These are phyloP conservation scores for Harpalus rufipes DNA, from an alignment of 2,888 invertebrate genomes.

Conservation along the genomic window DNA sequence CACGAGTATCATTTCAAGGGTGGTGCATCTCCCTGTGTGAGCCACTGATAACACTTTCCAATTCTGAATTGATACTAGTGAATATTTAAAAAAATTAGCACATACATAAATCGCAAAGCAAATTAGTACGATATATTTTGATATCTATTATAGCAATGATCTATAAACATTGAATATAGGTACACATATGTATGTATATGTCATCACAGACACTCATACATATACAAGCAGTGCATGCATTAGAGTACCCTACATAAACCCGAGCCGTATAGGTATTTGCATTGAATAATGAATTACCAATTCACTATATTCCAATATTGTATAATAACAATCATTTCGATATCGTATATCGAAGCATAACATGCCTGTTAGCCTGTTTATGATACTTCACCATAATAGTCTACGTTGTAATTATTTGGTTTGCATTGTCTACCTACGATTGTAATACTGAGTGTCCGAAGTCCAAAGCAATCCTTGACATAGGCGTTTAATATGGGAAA, in stretches of 20 bases:
- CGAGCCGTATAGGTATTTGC: not conserved
- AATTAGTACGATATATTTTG: not conserved
- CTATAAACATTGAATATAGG: not conserved
- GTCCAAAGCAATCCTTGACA: too few species aligned
- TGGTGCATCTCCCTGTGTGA: too few species aligned
- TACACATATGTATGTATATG: not conserved
- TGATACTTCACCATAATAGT: not conserved
- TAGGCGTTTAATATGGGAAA: too few species aligned
- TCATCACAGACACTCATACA: not conserved
- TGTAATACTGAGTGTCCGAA: too few species aligned
- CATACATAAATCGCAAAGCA: too few species aligned
- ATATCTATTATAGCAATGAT: not conserved
- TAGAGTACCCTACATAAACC: not conserved
- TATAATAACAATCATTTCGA: not conserved
- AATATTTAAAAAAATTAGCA: too few species aligned
- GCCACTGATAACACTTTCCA: too few species aligned
- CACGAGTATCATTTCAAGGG: too few species aligned
- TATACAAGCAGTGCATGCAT: not conserved
- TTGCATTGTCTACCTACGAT: too few species aligned
- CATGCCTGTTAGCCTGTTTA: not conserved
- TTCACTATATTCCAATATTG: not conserved
- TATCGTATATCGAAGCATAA: not conserved
- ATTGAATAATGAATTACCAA: conserved; percentile 19
- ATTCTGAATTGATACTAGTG: too few species aligned
- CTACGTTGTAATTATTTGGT: too few species aligned